phyloP scores from a whole-genome alignment of 2,888 invertebrate species.

The Lydus trimaculatus region DNA sequence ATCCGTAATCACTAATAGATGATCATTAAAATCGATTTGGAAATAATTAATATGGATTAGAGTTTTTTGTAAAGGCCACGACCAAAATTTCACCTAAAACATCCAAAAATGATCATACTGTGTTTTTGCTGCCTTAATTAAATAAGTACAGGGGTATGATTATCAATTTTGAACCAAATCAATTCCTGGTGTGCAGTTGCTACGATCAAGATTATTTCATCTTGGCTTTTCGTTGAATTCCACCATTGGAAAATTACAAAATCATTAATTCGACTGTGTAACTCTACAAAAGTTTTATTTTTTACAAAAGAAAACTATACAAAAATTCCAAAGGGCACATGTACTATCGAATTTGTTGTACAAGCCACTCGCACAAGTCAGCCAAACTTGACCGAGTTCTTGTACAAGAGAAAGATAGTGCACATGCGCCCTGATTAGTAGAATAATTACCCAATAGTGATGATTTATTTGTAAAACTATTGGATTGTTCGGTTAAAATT shows the following conservation, averaged over 20 bases:
- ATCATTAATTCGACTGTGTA: background rate
- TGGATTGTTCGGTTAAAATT: background rate
- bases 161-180: constrained; percentile 6
- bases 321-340: background rate
- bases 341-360: too few species aligned
- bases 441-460: constrained; percentile 31
- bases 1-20: constrained; percentile 48
- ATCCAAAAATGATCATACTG: constrained; percentile 15
- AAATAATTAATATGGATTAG: constrained; percentile 46
- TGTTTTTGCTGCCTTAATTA: background rate
- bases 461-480: constrained; percentile 27
- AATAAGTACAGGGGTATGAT: background rate
- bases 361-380: too few species aligned
- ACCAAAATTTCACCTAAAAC: constrained; percentile 37
- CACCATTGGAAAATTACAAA: background rate
- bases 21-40: constrained; percentile 39
- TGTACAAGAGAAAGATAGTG: background rate
- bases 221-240: background rate
- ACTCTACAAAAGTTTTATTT: background rate
- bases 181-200: constrained; percentile 10
- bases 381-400: too few species aligned
- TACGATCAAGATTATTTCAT: constrained; percentile 18
- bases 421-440: background rate
- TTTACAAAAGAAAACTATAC: background rate
- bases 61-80: constrained; percentile 33